Percentiles rank a stretch among this genome's conserved stretches.
These are phyloP conservation scores for Ciconia maguari DNA, from an alignment of 2,113 vertebrate genomes.

Conservation along the genomic window DNA sequence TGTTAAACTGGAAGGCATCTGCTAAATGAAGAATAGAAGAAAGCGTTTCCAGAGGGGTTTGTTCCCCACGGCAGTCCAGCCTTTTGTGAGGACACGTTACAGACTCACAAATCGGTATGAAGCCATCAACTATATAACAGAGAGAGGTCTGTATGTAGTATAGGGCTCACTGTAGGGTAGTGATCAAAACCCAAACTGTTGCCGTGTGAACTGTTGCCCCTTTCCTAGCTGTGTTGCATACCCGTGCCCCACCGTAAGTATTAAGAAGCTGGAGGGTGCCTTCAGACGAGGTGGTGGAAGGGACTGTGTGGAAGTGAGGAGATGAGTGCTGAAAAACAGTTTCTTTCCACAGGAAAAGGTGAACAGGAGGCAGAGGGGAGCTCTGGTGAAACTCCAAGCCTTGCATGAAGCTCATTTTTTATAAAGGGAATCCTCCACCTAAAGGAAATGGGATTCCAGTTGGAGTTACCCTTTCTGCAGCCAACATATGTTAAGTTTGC, in stretches of 20 bases:
- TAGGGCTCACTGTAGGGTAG: background rate
- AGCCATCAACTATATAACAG: background rate
- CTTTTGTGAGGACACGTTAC: background rate
- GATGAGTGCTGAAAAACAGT: background rate
- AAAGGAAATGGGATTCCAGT: background rate
- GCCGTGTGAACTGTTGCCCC: background rate
- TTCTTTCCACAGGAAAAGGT: background rate
- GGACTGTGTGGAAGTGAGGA: background rate
- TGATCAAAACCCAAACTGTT: fast-evolving
- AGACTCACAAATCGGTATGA: background rate
- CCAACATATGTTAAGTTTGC: background rate
- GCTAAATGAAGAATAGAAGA: background rate
- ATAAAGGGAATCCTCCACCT: background rate
- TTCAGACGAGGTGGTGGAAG: background rate
- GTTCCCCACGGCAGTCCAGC: background rate
- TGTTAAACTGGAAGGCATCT: background rate
- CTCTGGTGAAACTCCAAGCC: background rate
- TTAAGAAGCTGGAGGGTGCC: background rate
- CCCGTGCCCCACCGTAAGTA: fast-evolving
- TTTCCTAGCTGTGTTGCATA: background rate
- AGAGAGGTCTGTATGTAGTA: background rate
- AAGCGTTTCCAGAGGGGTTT: background rate
- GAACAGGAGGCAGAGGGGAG: background rate
- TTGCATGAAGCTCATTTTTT: background rate
- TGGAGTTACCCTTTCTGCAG: background rate